Evolutionary conservation across 2,113 vertebrate genomes (phyloP), one percentile per base, ranked within the genome.

Genomic region (Hyaena hyaena): DNA sequence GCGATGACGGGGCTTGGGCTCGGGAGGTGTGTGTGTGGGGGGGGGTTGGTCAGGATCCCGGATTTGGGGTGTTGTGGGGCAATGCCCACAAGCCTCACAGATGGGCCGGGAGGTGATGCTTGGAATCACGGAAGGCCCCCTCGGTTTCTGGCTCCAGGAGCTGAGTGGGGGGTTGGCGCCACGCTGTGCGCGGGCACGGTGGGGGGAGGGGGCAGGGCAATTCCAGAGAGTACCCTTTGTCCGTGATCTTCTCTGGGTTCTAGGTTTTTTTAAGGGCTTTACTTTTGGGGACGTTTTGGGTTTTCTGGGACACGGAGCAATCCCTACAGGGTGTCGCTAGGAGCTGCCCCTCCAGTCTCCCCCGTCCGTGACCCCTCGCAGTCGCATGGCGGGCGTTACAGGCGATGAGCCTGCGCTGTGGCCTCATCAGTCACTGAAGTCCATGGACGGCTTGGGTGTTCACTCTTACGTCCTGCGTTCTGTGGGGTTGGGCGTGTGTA

Each of bases 371-470:
- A 12, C n/a, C 4, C 7, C 61, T 24, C 0, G 12, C 2, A 0
- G 39, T 1, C 1, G 50, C 0, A 9, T 3, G 45, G 33, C 1
- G 3, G 2, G 26, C 26, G 0, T 33, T 3, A 16, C 53, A 6
- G 6, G 0, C 1, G 39, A 3, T 1, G 69, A 39, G 19, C 68
- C 11, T 0, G 2, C 0, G 0, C 8, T 14, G 28, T 28, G 21
- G 6, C 45, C 0, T 17, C 0, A 0, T 28, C 12, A 33, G 81
- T 10, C 1, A 31, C 14, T 0, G 0, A 3, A 53, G 68, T 7
- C 28, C 26, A 0, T 1, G 1, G 35, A 10, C 16, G 5, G 21
- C 14, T 0, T 1, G 19, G 33, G 39, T 26, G 35, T 5, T 50
- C 55, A 2, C 7, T 19, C 39, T 4, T 0, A 8, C 33, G 50